Base-by-base conservation (phyloP, 1,140 invertebrate species). In the Sycophila sp. region DNA sequence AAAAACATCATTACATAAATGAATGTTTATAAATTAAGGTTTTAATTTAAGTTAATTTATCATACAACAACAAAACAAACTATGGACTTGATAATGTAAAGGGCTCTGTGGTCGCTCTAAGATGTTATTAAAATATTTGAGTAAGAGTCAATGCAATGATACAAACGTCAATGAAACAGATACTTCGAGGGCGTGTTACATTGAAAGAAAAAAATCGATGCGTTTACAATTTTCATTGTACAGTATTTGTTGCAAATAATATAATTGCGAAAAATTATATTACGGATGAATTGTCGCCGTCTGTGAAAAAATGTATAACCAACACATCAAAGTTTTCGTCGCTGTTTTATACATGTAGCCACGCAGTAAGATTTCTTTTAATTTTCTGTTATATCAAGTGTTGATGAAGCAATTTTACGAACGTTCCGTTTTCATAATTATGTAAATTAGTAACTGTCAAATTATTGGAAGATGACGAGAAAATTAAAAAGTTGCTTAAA, bases 181-280 rank as follows among this genome's bases (percentile, higher is more conserved):
- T 42, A 17, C 55, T 17, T n/a, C n/a, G n/a, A n/a, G n/a, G n/a
- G n/a, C n/a, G n/a, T n/a, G n/a, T n/a, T n/a, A n/a, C n/a, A n/a
- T n/a, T n/a, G n/a, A n/a, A n/a, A n/a, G n/a, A n/a, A n/a, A n/a
- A n/a, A n/a, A n/a, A 40, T 45, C 36, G 30, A 53, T 13, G 36
- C 30, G 40, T 55, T 71, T 74, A 69, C 34, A 70, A 74, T 71
- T 72, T 77, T 80, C n/a, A n/a, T 80, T 80, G 80, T 82, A 83
- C 80, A 82, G 80, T 82, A 83, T 80, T 83, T 83, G 78, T 81
- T 81, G 77, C 77, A 76, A 76, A 74, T 79, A 74, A 77, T 78
- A 66, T 77, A 77, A 76, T 72, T 72, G 58, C 63, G 69, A 79
- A 75, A 40, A 69, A 51, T 70, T 70, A 64, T 70, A 64, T 64